Evolutionary conservation across 2,888 invertebrate genomes (phyloP).

Genomic region (Cerastis rubricosa): DNA sequence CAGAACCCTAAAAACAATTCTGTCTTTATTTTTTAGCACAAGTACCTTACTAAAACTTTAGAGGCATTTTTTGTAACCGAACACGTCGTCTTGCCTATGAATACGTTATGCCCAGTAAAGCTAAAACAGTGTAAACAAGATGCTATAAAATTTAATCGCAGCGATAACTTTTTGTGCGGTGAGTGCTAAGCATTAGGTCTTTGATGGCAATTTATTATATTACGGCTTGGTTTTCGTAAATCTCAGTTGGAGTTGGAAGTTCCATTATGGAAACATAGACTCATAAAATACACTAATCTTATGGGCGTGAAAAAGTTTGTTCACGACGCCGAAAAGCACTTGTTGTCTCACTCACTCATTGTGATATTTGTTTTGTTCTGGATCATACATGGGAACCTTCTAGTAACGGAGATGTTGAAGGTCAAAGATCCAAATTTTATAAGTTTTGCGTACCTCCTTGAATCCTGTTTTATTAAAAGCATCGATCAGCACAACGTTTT

Average conservation of each 20-base stretch:
- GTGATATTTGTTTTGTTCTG: no score
- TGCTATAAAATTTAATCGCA: constrained; percentile 55
- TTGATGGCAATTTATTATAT: constrained; percentile 29
- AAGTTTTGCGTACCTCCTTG: no score
- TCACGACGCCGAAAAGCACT: no score
- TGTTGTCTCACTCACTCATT: no score
- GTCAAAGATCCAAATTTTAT: no score
- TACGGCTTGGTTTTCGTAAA: constrained; percentile 35
- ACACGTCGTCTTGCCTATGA: constrained; percentile 31
- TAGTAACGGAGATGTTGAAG: no score
- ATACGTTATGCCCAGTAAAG: constrained; percentile 42
- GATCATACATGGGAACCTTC: no score
- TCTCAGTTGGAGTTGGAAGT: constrained; percentile 37
- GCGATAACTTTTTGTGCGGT: constrained; percentile 53
- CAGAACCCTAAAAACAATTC: not conserved
- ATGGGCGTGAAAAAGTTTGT: not conserved
- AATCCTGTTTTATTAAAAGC: no score
- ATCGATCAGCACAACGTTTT: no score
- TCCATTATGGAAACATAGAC: constrained; percentile 24
- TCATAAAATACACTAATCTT: not conserved
- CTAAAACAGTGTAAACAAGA: constrained; percentile 46
- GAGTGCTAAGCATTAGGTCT: constrained; percentile 45
- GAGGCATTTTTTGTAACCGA: constrained; percentile 28
- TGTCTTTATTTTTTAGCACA: constrained; percentile 1
- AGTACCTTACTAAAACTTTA: constrained; percentile 12